These are phyloP conservation scores for Otus sunia DNA, from an alignment of 2,113 vertebrate genomes.

Conservation along the genomic window DNA sequence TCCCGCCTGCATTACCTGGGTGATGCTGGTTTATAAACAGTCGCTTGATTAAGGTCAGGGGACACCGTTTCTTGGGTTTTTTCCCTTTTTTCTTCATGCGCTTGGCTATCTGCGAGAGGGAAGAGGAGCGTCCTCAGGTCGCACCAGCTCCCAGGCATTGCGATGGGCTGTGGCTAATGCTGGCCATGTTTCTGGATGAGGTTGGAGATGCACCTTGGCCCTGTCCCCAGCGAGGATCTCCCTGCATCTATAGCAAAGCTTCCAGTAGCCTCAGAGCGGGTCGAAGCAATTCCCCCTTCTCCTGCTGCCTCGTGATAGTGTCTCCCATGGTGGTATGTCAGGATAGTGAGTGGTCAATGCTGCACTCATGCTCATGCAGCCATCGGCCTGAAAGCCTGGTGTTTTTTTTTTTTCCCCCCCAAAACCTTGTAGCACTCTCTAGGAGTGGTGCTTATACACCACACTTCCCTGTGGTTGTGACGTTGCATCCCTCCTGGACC, in stretches of 20 bases:
- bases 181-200: fast-evolving
- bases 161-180: fast-evolving
- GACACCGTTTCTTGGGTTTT: background rate
- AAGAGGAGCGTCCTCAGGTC: background rate
- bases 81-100: background rate
- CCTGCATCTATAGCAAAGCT: background rate
- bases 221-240: background rate
- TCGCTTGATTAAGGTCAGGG: background rate
- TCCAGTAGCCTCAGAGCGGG: background rate
- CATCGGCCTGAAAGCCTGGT: background rate
- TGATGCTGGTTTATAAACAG: background rate
- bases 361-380: background rate
- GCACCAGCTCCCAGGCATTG: background rate
- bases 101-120: background rate
- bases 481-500: background rate
- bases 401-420: background rate
- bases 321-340: background rate
- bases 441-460: background rate
- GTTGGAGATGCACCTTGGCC: background rate
- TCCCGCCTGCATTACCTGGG: background rate
- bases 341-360: fast-evolving
- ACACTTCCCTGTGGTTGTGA: fast-evolving
- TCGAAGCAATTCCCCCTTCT: background rate
- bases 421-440: background rate
- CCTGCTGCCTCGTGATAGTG: fast-evolving